These are phyloP conservation scores for Ctenosaura bakeri DNA, from an alignment of 2,797 vertebrate genomes.

Conservation along the genomic window DNA sequence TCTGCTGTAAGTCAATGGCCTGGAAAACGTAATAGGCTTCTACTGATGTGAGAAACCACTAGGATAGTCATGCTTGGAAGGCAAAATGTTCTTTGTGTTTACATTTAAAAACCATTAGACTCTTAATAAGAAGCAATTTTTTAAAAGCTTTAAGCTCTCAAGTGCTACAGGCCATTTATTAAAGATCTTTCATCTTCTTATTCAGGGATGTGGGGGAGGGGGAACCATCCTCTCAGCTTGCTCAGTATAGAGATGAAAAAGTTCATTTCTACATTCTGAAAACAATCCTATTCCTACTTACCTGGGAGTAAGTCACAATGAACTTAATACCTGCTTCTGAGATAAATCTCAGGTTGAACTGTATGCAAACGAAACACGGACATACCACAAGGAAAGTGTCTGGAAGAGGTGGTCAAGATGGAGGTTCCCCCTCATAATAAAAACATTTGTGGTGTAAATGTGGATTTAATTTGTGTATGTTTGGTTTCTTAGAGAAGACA, in stretches of 20 bases:
- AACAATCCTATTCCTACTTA: not conserved
- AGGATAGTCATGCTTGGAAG: slow-evolving; percentile 73
- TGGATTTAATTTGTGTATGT: not conserved
- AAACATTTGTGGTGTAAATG: not conserved
- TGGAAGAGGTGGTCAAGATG: not conserved
- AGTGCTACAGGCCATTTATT: slow-evolving; percentile 54
- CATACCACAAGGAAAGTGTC: not conserved
- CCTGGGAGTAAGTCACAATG: not conserved
- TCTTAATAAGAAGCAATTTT: slow-evolving; percentile 65
- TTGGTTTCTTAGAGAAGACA: not conserved
- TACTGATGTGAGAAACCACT: slow-evolving; percentile 72
- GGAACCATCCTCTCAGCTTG: slow-evolving; percentile 9
- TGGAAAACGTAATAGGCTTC: slow-evolving; percentile 74
- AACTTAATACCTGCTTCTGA: not conserved
- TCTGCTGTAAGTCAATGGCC: slow-evolving; percentile 71
- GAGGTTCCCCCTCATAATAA: not conserved
- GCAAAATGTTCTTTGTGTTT: slow-evolving; percentile 62
- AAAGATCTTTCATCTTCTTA: slow-evolving; percentile 53
- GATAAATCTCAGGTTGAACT: no score
- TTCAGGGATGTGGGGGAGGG: slow-evolving; percentile 34
- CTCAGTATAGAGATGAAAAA: not conserved
- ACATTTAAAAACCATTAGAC: slow-evolving; percentile 70
- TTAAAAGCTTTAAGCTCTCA: slow-evolving; percentile 67
- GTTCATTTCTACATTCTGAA: not conserved
- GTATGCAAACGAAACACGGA: not conserved